Evolutionary conservation across 1,140 invertebrate species (phyloP), one percentile per base, ranked within the genome.

Genomic region (Daktulosphaira vitifoliae): DNA sequence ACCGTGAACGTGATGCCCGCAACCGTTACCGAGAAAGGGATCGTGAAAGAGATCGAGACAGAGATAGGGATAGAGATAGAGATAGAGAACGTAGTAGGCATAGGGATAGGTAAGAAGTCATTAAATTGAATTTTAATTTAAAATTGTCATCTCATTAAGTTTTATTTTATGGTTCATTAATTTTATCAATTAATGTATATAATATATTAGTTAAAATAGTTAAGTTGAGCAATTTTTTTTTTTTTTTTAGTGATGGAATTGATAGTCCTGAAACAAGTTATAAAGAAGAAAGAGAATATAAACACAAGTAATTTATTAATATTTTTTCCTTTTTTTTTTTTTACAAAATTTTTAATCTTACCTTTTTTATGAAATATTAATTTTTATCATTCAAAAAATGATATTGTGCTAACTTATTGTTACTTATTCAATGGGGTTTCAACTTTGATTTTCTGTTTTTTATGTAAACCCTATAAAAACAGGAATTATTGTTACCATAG

Each of bases 71-170:
- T 9, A 46, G 68, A 33, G 68, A 68, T 3, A 64, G 68, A 13
- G 66, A 67, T 16, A 26, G 54, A 4, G 50, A 49, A 5, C 64
- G 66, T 48, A 46, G 70, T 38, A 68, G 68, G 39, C 68, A 70
- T 25, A 68, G 68, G 69, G 68, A 70, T 25, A 68, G 68, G 69
- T 69, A 20, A 33, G 48, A 49, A n/a, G n/a, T n/a, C n/a, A n/a
- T n/a, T n/a, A n/a, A n/a, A n/a, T n/a, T n/a, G n/a, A n/a, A n/a
- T n/a, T n/a, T n/a, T n/a, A n/a, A n/a, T n/a, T n/a, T n/a, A n/a
- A n/a, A n/a, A n/a, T n/a, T n/a, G n/a, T n/a, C n/a, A n/a, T n/a
- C n/a, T n/a, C n/a, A n/a, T n/a, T n/a, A n/a, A n/a, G n/a, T n/a
- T n/a, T n/a, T n/a, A n/a, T n/a, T n/a, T n/a, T n/a, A n/a, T n/a